Evolutionary conservation across 2,797 vertebrate species (phyloP).

Genomic region (Leptodactylus fallax): DNA sequence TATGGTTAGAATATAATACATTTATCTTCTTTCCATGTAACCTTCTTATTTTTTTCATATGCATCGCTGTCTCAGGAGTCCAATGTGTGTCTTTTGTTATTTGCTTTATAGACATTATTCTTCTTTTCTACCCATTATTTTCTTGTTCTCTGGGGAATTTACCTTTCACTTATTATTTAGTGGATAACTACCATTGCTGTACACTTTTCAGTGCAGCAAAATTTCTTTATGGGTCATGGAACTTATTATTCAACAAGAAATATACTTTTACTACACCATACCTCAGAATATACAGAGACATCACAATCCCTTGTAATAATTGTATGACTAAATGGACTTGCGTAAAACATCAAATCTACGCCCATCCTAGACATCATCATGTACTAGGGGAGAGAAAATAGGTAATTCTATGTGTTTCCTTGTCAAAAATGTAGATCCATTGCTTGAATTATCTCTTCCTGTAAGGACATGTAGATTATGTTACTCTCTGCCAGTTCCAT

Average conservation of each 20-base stretch:
- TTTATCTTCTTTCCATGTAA: conserved; percentile 57
- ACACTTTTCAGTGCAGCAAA: conserved; percentile 20
- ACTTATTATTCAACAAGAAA: conserved; percentile 52
- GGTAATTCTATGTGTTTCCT: neutral
- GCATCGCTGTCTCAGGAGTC: conserved; percentile 60
- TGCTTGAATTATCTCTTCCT: neutral
- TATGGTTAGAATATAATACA: conserved; percentile 62
- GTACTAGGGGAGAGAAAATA: neutral
- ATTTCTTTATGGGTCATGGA: conserved; percentile 46
- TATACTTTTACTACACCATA: neutral
- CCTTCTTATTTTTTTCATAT: conserved; percentile 57
- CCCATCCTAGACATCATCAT: neutral
- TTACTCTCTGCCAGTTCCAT: neutral
- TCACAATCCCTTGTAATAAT: neutral
- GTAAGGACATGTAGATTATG: neutral
- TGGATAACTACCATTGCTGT: conserved; percentile 38
- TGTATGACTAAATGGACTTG: neutral
- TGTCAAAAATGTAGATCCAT: neutral
- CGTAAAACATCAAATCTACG: neutral
- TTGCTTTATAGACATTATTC: conserved; percentile 67
- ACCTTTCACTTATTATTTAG: conserved; percentile 63
- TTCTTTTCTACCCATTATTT: conserved; percentile 65
- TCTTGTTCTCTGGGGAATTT: conserved; percentile 56
- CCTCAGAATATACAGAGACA: conserved; percentile 25
- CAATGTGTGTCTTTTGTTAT: conserved; percentile 66